Conservation (phyloP, 2,113 vertebrate species). For the Chauna torquata region DNA sequence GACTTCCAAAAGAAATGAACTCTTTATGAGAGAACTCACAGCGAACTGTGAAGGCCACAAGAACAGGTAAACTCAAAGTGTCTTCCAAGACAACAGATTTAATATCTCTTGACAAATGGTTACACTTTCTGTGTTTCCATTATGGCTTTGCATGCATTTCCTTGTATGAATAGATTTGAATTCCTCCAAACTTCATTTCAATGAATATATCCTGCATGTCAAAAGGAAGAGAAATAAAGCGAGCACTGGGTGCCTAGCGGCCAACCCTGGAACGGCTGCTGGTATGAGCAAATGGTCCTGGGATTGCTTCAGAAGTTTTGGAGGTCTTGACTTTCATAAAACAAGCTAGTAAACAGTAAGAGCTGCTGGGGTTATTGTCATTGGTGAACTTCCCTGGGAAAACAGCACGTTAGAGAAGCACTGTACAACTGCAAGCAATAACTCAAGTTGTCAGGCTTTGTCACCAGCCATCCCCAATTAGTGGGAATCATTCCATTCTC, state of each 20-base stretch:
- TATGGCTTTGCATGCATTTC: not conserved
- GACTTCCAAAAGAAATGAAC: not conserved
- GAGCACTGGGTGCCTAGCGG: not conserved
- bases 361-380: constrained; percentile 36
- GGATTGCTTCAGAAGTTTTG: constrained; percentile 45
- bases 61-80: not conserved
- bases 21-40: too few species aligned
- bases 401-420: constrained; percentile 33
- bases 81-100: not conserved
- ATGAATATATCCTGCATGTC: not conserved
- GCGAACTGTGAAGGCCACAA: not conserved
- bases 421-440: constrained; percentile 43
- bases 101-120: not conserved
- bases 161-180: not conserved
- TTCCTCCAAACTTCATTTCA: constrained; percentile 4
- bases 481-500: constrained; percentile 21
- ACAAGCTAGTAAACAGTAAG: constrained; percentile 44
- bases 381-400: constrained; percentile 60
- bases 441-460: constrained; percentile 50
- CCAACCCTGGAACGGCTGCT: not conserved
- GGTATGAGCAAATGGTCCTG: constrained; percentile 22
- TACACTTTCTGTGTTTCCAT: not conserved
- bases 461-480: constrained; percentile 35
- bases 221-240: not conserved
- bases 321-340: not conserved